phyloP scores from a whole-genome alignment of 1,140 invertebrate genomes.

The Panulirus ornatus region DNA sequence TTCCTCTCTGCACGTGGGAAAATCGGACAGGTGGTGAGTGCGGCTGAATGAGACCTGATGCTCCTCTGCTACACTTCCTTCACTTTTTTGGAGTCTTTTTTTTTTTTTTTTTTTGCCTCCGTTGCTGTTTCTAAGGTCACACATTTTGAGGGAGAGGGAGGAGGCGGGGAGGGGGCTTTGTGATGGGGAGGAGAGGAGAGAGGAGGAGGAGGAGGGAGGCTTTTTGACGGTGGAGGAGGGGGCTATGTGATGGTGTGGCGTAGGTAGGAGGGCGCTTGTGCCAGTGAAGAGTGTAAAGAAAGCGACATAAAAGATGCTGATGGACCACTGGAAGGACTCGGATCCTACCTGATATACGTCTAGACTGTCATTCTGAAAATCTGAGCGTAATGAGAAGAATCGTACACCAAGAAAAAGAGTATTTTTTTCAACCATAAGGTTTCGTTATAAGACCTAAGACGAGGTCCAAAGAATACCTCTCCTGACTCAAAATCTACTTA shows the following conservation, averaged over 20 bases:
- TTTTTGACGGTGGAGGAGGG: neutral
- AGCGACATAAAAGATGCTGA: no score
- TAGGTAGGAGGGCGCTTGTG: neutral
- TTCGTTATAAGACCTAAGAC: no score
- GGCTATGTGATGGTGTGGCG: neutral
- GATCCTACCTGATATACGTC: no score
- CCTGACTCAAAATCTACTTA: no score
- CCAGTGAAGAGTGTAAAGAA: no score
- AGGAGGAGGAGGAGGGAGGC: no score
- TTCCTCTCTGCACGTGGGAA: constrained; percentile 33
- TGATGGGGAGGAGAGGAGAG: neutral
- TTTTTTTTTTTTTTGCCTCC: constrained; percentile 8
- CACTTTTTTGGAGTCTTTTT: neutral
- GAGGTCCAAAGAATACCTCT: no score
- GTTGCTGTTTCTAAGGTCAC: constrained; percentile 13
- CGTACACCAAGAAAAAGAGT: no score
- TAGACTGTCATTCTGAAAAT: no score
- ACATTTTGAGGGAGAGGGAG: neutral
- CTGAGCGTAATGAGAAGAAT: no score
- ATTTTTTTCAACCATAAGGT: no score
- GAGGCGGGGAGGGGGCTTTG: neutral
- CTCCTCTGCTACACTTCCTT: neutral
- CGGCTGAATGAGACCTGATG: constrained; percentile 35
- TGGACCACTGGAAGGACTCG: no score
- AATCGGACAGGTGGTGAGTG: constrained; percentile 28